A percentile compares a stretch with the other conserved stretches of the same genome.
Evolutionary conservation across 1,140 invertebrate species (phyloP).

Genomic region (Schlechtendalia chinensis): DNA sequence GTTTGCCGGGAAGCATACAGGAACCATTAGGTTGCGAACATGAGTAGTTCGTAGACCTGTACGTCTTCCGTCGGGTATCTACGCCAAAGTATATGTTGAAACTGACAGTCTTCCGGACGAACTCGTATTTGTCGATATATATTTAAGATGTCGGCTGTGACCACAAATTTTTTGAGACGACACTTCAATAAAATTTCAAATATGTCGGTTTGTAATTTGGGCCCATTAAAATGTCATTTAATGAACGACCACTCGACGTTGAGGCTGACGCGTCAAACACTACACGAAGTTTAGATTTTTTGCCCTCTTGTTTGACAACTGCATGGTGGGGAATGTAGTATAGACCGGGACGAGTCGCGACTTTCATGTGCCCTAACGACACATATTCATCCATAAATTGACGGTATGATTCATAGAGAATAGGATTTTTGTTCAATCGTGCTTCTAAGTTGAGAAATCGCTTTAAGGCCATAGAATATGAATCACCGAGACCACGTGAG

Average conservation of each 20-base stretch:
- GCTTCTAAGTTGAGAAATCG: not conserved
- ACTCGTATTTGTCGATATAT: not conserved
- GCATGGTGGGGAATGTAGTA: not conserved
- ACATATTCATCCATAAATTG: not conserved
- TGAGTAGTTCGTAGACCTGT: not conserved
- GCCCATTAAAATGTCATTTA: not conserved
- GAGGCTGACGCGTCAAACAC: no score
- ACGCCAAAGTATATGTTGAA: not conserved
- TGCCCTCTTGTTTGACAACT: not conserved
- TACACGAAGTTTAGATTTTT: not conserved
- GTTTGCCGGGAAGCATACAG: no score
- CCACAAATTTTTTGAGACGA: not conserved
- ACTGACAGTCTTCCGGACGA: not conserved
- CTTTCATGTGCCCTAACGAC: not conserved
- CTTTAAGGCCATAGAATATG: not conserved
- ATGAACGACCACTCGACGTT: not conserved
- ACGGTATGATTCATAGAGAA: not conserved
- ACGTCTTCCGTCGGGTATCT: not conserved
- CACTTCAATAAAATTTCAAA: no score
- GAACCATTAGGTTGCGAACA: no score
- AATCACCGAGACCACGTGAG: not conserved
- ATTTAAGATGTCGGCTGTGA: not conserved
- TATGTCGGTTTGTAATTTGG: not conserved
- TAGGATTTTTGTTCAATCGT: not conserved
- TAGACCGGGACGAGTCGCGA: not conserved